phyloP scores from a whole-genome alignment of 2,113 vertebrate species.

The Sebastes fasciatus region DNA sequence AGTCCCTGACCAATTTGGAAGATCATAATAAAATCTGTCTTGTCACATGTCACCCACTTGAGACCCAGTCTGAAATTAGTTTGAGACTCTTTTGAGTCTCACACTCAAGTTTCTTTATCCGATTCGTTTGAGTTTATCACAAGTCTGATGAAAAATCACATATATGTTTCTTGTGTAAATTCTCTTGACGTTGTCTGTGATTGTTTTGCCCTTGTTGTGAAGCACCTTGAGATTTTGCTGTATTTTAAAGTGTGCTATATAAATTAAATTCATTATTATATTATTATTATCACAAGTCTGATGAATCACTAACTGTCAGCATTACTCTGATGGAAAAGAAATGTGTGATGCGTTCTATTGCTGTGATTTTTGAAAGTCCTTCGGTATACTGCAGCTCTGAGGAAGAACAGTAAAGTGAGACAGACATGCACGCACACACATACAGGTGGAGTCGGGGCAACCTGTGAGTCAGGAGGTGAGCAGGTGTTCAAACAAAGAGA shows the following conservation, averaged over 20 bases:
- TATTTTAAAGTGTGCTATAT: too few species aligned
- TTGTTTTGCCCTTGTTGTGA: too few species aligned
- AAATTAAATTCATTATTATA: too few species aligned
- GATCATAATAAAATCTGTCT: neutral
- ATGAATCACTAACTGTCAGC: neutral
- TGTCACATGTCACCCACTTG: neutral
- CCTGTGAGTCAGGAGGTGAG: slow-evolving; percentile 70
- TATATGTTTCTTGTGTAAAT: too few species aligned
- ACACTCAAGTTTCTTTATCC: too few species aligned
- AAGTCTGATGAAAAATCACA: neutral
- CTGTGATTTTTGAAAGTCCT: slow-evolving; percentile 16
- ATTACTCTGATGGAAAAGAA: neutral
- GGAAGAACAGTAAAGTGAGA: neutral
- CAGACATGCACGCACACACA: slow-evolving; percentile 8
- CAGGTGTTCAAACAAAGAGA: slow-evolving; percentile 87
- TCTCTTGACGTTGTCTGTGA: too few species aligned
- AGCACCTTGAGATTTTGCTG: too few species aligned
- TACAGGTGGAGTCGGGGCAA: slow-evolving; percentile 45
- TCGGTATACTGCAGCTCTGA: neutral
- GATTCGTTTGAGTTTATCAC: neutral
- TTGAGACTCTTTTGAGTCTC: neutral
- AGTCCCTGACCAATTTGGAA: neutral
- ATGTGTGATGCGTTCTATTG: neutral
- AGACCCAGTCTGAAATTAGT: neutral
- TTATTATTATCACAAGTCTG: neutral